Base-by-base conservation (phyloP, 2,113 vertebrate genomes). In the Pao palembangensis region DNA sequence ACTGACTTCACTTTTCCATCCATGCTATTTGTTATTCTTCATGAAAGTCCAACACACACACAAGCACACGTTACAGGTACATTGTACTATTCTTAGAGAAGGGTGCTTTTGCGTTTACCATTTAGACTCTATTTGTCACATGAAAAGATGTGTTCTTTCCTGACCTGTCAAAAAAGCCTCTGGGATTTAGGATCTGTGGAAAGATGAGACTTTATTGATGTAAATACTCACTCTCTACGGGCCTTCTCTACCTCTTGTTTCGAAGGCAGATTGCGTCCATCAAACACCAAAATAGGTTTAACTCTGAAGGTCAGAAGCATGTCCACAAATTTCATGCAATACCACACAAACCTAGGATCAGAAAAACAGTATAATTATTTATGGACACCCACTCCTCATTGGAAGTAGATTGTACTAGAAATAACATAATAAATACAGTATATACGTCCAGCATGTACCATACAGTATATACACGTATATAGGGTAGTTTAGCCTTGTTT, bases 321-420 rank as follows among this genome's bases (percentile, higher is more conserved):
- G 52, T 96, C 93, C 79, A 99, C 94, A 80, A 95, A 92, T 82
- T 95, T 99, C 94, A 99, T 94, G 80, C 97, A 99, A 90, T 92
- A 99, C 63, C 56, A 77, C 25, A 99, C 95, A 61, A 98, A 99
- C 83, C 96, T 99, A 69, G 50, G 11, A 71, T 66, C 12, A 18
- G 49, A 54, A 8, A 67, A n/a, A 64, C 54, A 43, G 8, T 41
- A 0, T 3, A 67, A 12, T 1, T 10, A 65, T 3, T 8, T 12
- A 4, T 46, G 6, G 4, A 25, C 8, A 46, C 28, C 25, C 6
- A 1, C 2, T 0, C 0, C 5, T 13, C 13, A 43, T 25, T 41
- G 15, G 2, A n/a, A 21, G 1, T 25, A 2, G 23, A 25, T 5
- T 25, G 23, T 25, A 25, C 23, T 25, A 3, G 23, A 25, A 25